Percentiles rank a stretch among this genome's conserved stretches.
Evolutionary conservation across 1,140 invertebrate genomes (phyloP).

Genomic region (Acromyrmex echinatior): DNA sequence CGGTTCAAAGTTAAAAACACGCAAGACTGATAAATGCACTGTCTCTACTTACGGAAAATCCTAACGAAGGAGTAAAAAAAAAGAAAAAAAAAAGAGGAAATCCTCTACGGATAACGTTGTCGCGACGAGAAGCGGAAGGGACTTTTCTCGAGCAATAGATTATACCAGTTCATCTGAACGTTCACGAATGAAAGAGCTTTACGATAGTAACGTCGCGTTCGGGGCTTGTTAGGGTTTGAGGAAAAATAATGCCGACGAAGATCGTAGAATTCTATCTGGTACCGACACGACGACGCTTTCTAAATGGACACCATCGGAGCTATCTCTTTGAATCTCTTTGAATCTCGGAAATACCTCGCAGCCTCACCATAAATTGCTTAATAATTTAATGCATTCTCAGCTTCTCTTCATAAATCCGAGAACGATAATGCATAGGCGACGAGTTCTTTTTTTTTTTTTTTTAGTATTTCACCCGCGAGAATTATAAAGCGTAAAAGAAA

Average conservation of each 20-base stretch:
- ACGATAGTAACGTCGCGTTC: slow-evolving; percentile 41
- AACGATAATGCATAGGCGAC: not conserved
- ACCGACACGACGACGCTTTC: slow-evolving; percentile 21
- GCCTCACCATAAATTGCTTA: slow-evolving; percentile 67
- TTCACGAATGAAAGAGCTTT: slow-evolving; percentile 21
- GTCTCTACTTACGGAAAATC: not conserved
- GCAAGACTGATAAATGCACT: not conserved
- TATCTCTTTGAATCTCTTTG: slow-evolving; percentile 45
- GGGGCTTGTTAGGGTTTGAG: slow-evolving; percentile 60
- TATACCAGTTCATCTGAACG: slow-evolving; percentile 68
- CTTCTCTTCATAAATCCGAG: slow-evolving; percentile 3
- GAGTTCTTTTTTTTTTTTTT: not conserved
- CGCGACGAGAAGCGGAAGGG: slow-evolving; percentile 15
- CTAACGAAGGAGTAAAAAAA: not conserved
- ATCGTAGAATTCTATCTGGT: slow-evolving; percentile 31
- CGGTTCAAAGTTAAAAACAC: slow-evolving; percentile 6
- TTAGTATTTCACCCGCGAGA: not conserved
- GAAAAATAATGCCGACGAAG: slow-evolving; percentile 70
- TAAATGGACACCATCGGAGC: slow-evolving; percentile 58
- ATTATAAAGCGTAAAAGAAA: not conserved
- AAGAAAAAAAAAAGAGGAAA: not conserved
- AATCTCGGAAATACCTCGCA: slow-evolving; percentile 15
- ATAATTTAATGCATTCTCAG: slow-evolving; percentile 71
- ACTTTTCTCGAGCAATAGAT: slow-evolving; percentile 54
- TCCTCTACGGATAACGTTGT: slow-evolving; percentile 14